phyloP scores from a whole-genome alignment of 2,113 vertebrate genomes.

The Acanthisitta chloris region DNA sequence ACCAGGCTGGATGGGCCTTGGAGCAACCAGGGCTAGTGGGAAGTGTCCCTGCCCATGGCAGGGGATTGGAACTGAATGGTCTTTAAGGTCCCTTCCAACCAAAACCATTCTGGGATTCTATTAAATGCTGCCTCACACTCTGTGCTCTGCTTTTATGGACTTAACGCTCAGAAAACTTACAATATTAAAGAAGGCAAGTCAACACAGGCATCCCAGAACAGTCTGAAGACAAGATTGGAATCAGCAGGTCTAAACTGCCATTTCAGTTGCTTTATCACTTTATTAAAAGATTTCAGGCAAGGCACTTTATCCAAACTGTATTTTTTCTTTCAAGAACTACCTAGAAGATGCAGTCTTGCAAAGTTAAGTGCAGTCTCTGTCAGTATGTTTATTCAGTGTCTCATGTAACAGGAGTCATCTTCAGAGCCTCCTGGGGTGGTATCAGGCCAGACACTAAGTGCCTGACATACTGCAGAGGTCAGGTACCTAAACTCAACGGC shows the following conservation, averaged over 20 bases:
- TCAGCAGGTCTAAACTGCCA: neutral
- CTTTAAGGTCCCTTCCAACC: neutral
- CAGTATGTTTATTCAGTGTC: neutral
- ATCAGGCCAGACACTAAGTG: conserved; percentile 5
- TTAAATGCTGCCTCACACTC: neutral
- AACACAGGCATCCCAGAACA: neutral
- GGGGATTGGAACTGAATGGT: neutral
- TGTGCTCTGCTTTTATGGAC: neutral
- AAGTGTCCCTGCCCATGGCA: neutral
- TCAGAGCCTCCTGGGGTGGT: neutral
- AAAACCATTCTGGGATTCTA: neutral
- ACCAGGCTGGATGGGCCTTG: accelerated
- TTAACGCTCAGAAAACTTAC: neutral
- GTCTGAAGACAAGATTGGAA: neutral
- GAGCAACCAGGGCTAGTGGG: too few relatives aligned
- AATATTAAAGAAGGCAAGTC: neutral
- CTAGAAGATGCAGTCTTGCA: neutral
- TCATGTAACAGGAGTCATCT: neutral
- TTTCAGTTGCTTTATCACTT: neutral
- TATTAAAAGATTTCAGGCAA: neutral
- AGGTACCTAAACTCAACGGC: neutral
- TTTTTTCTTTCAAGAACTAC: neutral
- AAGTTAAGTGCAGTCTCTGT: neutral
- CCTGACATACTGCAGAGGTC: conserved; percentile 49
- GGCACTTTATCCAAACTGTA: neutral